Conservation (phyloP, 1,140 invertebrate species). For the Pseudomyrmex dendroicus region DNA sequence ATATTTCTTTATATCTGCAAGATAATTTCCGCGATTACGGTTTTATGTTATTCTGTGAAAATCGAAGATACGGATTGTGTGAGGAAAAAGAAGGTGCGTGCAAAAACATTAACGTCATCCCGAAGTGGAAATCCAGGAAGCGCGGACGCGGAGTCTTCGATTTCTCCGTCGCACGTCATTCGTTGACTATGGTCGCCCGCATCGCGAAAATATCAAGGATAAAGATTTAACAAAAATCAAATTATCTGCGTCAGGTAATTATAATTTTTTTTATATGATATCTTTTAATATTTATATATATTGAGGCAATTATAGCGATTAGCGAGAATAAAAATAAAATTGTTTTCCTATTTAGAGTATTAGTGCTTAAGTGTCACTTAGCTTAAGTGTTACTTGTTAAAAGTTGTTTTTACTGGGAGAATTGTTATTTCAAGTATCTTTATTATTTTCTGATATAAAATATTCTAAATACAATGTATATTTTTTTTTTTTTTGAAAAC, state of each 20-base stretch:
- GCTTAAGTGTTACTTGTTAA: background rate
- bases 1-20: no score
- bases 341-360: background rate
- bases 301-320: background rate
- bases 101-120: background rate
- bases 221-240: constrained; percentile 30
- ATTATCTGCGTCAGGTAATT: background rate
- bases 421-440: no score
- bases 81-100: background rate
- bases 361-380: background rate
- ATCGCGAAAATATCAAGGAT: constrained; percentile 4
- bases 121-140: constrained; percentile 20
- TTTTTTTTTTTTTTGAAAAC: no score
- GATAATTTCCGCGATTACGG: background rate
- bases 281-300: no score
- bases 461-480: no score
- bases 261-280: background rate
- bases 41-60: background rate
- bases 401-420: no score
- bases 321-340: background rate
- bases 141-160: background rate
- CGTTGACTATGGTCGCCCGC: constrained; percentile 32
- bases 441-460: no score
- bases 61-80: background rate
- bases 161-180: constrained; percentile 22